Conservation (phyloP, 2,113 vertebrate species). For the Laterallus jamaicensis region DNA sequence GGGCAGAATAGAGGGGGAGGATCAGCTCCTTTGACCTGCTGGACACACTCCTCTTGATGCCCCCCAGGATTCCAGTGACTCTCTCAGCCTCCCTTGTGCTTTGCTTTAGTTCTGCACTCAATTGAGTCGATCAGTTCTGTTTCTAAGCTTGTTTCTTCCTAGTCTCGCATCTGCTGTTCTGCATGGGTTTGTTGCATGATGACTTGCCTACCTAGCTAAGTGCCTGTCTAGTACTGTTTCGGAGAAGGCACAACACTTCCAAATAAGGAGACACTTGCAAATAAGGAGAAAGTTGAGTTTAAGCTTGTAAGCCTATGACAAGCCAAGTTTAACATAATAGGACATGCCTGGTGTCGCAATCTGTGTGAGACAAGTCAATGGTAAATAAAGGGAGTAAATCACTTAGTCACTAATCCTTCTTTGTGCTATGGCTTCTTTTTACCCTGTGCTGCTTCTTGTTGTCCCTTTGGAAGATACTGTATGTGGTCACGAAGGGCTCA, state of each 20-base stretch:
- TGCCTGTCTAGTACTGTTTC: neutral
- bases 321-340: neutral
- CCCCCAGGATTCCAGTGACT: too few relatives aligned
- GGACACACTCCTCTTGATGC: too few relatives aligned
- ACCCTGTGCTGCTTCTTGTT: neutral
- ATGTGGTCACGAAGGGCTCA: neutral
- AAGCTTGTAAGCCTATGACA: neutral
- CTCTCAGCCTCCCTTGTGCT: neutral
- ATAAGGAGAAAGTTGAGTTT: neutral
- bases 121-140: neutral
- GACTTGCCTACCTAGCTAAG: too few relatives aligned
- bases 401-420: neutral
- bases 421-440: neutral
- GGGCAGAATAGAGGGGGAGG: too few relatives aligned
- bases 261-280: too few relatives aligned
- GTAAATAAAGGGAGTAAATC: neutral
- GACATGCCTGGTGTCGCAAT: neutral
- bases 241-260: neutral
- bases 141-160: neutral
- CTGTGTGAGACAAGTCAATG: neutral
- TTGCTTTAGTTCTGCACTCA: neutral
- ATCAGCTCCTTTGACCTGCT: too few relatives aligned
- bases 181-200: neutral
- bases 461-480: neutral
- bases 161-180: neutral